Conservation (phyloP, 1,140 invertebrate species). For the Euura lappo region DNA sequence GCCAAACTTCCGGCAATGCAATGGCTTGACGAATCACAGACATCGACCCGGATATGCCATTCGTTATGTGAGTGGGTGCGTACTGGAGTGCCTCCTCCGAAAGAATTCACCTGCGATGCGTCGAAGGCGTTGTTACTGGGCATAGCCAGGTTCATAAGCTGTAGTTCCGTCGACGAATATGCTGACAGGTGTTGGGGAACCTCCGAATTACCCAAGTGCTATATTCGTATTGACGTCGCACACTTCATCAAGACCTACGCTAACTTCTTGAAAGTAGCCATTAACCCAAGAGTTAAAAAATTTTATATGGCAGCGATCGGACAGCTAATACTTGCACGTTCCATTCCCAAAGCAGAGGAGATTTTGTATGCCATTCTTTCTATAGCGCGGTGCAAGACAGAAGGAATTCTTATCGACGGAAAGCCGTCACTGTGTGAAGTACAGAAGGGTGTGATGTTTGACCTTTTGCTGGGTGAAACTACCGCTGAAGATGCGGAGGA, state of each 20-base stretch:
- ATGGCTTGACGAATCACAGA: slow-evolving; percentile 26
- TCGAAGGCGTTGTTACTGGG: slow-evolving; percentile 20
- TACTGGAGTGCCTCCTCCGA: slow-evolving; percentile 19
- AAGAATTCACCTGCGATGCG: slow-evolving; percentile 22
- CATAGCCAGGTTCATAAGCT: slow-evolving; percentile 18
- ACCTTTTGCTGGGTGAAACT: neutral
- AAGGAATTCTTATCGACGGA: neutral
- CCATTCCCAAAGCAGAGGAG: neutral
- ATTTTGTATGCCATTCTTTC: neutral
- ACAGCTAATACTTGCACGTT: neutral
- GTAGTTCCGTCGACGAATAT: slow-evolving; percentile 23
- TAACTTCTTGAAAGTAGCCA: slow-evolving; percentile 13
- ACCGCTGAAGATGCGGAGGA: neutral
- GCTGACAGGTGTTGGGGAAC: slow-evolving; percentile 15
- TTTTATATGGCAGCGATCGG: slow-evolving; percentile 17
- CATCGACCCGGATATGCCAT: slow-evolving; percentile 21
- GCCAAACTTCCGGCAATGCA: slow-evolving; percentile 24
- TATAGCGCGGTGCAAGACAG: neutral
- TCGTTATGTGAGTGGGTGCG: slow-evolving; percentile 24
- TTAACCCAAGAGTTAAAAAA: slow-evolving; percentile 13
- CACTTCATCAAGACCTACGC: slow-evolving; percentile 25
- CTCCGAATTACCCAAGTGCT: slow-evolving; percentile 13
- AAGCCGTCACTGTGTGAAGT: neutral
- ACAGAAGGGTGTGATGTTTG: neutral
- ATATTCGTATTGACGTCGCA: slow-evolving; percentile 25